These are phyloP conservation scores for Atrina japonica DNA, from an alignment of 2,888 invertebrate genomes.

Conservation along the genomic window DNA sequence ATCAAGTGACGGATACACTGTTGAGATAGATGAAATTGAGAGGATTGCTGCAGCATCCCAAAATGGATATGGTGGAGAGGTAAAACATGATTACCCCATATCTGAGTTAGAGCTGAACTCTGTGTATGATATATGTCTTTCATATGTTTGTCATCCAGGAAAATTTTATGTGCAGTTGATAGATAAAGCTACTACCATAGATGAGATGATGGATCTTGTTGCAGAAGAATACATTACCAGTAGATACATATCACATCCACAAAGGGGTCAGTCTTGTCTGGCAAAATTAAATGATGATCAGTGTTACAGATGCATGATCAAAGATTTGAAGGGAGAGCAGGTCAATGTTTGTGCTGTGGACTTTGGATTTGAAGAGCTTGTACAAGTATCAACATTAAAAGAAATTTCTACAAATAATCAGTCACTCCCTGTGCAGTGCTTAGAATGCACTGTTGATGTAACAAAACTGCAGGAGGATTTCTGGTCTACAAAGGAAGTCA, in stretches of 20 bases:
- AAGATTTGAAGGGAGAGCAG: background rate
- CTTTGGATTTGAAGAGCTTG: constrained; percentile 59
- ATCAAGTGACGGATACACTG: constrained; percentile 48
- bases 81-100: constrained; percentile 12
- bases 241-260: constrained; percentile 37
- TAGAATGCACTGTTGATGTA: constrained; percentile 54
- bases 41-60: background rate
- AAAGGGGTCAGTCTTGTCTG: constrained; percentile 48
- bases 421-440: constrained; percentile 49
- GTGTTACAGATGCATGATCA: constrained; percentile 53
- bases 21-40: constrained; percentile 53
- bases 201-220: constrained; percentile 54
- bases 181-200: constrained; percentile 53
- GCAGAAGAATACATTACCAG: constrained; percentile 52
- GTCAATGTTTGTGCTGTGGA: constrained; percentile 54
- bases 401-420: constrained; percentile 30
- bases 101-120: constrained; percentile 1
- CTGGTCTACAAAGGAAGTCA: constrained; percentile 50
- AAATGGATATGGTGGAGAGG: background rate
- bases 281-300: constrained; percentile 56
- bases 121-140: constrained; percentile 58
- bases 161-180: constrained; percentile 56
- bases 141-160: constrained; percentile 56
- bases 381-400: constrained; percentile 41
- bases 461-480: constrained; percentile 37